Conservation (phyloP, 1,140 invertebrate genomes). For the Cydia pomonella region DNA sequence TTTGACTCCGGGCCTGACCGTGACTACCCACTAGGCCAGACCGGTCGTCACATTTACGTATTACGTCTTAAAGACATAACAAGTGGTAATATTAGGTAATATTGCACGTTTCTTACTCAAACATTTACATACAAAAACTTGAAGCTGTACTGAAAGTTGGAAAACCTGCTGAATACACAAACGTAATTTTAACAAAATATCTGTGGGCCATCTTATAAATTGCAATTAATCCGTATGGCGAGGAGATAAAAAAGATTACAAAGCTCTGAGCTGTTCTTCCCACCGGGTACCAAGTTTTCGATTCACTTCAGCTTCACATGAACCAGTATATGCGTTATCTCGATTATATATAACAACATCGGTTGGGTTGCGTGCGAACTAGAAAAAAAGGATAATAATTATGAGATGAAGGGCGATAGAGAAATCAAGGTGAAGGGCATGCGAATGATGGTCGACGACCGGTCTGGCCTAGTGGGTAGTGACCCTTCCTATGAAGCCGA, state of each 20-base stretch:
- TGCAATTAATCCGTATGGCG: not conserved
- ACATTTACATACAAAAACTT: not conserved
- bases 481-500: too few relatives aligned
- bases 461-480: too few relatives aligned
- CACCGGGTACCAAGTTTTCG: not conserved
- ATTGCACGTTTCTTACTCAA: not conserved
- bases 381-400: too few relatives aligned
- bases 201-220: conserved; percentile 12
- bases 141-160: not conserved
- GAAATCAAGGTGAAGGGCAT: not conserved
- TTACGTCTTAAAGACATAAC: too few relatives aligned
- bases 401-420: too few relatives aligned
- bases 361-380: too few relatives aligned
- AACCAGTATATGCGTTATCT: not conserved
- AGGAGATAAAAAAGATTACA: conserved; percentile 17
- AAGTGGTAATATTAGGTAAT: too few relatives aligned
- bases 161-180: not conserved
- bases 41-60: too few relatives aligned
- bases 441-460: too few relatives aligned
- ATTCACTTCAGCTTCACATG: not conserved
- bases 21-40: too few relatives aligned
- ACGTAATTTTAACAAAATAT: not conserved
- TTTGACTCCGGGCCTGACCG: too few relatives aligned
- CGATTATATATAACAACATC: too few relatives aligned
- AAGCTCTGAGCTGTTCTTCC: not conserved